Conservation (phyloP, 2,888 invertebrate genomes). For the Petrolisthes cinctipes region DNA sequence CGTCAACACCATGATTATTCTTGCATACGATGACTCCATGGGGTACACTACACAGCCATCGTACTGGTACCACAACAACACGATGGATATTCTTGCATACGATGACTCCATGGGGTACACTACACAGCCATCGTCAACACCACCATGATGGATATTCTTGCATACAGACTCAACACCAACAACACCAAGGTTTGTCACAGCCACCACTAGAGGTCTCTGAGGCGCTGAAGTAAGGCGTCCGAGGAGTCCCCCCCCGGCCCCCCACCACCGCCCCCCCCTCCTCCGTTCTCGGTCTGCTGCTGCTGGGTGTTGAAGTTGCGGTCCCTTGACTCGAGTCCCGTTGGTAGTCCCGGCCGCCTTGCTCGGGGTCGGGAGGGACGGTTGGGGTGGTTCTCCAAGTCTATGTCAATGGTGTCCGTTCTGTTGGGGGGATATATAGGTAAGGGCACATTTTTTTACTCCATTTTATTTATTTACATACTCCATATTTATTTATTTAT, state of each 20-base stretch:
- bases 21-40: no score
- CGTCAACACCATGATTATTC: no score
- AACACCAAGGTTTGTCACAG: not conserved
- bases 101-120: not conserved
- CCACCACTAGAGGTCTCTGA: conserved; percentile 27
- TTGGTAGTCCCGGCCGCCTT: conserved; percentile 58
- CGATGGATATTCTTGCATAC: no score
- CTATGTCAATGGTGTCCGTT: conserved; percentile 50
- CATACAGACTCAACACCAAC: conserved; percentile 16
- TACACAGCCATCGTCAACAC: not conserved
- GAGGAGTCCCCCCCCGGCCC: conserved; percentile 10
- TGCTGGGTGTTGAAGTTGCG: conserved; percentile 33
- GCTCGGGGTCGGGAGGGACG: conserved; percentile 60
- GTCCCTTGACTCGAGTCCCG: conserved; percentile 61
- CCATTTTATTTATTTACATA: no score
- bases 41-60: no score
- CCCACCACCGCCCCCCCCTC: not conserved
- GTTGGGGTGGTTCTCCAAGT: conserved; percentile 52
- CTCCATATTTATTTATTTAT: no score
- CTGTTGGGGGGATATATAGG: conserved; percentile 24
- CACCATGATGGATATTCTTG: not conserved
- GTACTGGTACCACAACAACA: no score
- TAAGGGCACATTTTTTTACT: no score
- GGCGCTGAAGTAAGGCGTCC: conserved; percentile 59
- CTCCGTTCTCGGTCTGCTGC: conserved; percentile 27